Evolutionary conservation across 2,888 invertebrate genomes (phyloP), one percentile per base, ranked within the genome.

Genomic region (Capitulum mitella): DNA sequence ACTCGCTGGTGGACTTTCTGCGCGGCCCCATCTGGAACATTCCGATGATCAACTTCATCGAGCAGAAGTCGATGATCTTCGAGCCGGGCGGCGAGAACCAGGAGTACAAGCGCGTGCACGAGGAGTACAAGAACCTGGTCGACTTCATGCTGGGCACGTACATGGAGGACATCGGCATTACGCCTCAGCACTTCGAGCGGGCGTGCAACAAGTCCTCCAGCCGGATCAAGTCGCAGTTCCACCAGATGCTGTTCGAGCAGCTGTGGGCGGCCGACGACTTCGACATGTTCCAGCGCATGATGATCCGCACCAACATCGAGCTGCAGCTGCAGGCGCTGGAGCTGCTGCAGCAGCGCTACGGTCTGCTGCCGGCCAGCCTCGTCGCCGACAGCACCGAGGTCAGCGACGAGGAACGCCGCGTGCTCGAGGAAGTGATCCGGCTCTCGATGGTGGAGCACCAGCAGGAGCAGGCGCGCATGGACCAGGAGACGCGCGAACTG

Each of bases 251-350:
- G 43, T 89, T 91, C 83, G 91, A 92, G 83, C 91, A 93, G 88
- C 93, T 97, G 80, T 93, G 95, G 93, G 95, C 97, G 0, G 95
- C 95, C 0, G 95, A 96, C 84, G 95, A 97, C 86, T 93, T 92
- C 83, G 90, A 92, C 82, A 92, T 95, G 86, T 97, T 97, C 85
- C 92, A 92, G 79, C 90, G 92, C 81, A 93, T 97, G 91, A 97
- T 97, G 97, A 92, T 92, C 14, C 93, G 95, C 85, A 92, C 94
- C 84, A 97, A 97, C 85, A 90, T 96, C 40, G 95, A 96, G 84
- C 87, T 97, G 54, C 97, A 97, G 85, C 86, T 97, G 81, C 92
- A 97, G 88, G 94, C 94, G 0, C 86, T 95, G 82, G 94, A 94
- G 85, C 87, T 94, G 83, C 92, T 95, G 78, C 93, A 94, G 84